Evolutionary conservation across 92 coral and sea anemone species (phyloP).

Genomic region (Porites evermanni): DNA sequence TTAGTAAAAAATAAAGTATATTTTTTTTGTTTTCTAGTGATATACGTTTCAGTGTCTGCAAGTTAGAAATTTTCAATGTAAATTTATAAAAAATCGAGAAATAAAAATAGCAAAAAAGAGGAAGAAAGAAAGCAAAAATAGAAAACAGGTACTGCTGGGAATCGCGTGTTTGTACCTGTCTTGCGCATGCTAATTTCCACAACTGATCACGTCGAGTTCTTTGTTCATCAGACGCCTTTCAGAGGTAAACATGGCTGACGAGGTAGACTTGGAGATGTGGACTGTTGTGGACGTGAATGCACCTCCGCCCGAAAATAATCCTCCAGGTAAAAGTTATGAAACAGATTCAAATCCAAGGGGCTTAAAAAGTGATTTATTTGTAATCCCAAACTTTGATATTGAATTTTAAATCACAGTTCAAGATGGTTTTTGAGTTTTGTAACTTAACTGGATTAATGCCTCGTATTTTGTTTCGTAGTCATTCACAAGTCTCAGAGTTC

Average conservation of each 20-base stretch:
- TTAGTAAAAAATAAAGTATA: too few relatives aligned
- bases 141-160: too few relatives aligned
- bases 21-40: too few relatives aligned
- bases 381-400: not conserved
- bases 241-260: conserved; percentile 9
- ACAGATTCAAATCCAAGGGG: not conserved
- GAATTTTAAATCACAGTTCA: not conserved
- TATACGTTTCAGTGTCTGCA: too few relatives aligned
- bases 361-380: not conserved
- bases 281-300: conserved; percentile 5
- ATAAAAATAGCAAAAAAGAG: too few relatives aligned
- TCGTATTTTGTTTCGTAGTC: not conserved
- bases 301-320: conserved; percentile 3
- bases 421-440: not conserved
- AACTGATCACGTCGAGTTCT: not conserved
- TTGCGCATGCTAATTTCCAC: not conserved
- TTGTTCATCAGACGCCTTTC: not conserved
- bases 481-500: not conserved
- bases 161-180: not conserved
- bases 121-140: too few relatives aligned
- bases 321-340: conserved; percentile 11
- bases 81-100: too few relatives aligned
- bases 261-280: conserved; percentile 23
- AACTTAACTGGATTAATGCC: not conserved
- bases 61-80: too few relatives aligned